Evolutionary conservation across 2,888 invertebrate genomes (phyloP).

Genomic region (Caenorhabditis plicata): DNA sequence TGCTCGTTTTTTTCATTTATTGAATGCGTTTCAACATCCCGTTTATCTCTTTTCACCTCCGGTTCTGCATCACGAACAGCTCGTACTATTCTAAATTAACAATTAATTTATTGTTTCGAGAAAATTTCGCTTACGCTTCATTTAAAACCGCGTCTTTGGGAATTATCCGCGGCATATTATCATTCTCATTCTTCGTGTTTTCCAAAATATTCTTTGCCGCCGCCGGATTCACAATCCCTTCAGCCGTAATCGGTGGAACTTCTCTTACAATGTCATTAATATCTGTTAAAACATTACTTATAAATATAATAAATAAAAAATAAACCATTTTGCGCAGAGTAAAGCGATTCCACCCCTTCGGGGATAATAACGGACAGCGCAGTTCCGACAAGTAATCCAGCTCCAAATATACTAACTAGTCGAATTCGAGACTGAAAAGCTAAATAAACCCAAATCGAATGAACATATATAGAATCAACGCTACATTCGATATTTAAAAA

Average conservation of each 20-base stretch:
- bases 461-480: too few species aligned
- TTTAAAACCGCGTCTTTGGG: constrained; percentile 49
- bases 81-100: constrained; percentile 19
- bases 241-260: constrained; percentile 1
- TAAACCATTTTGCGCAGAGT: constrained; percentile 41
- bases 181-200: constrained; percentile 25
- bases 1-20: constrained; percentile 11
- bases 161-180: constrained; percentile 39
- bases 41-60: constrained; percentile 7
- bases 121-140: constrained; percentile 31
- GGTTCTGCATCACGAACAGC: constrained; percentile 7
- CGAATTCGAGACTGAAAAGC: constrained; percentile 84
- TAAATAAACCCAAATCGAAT: constrained; percentile 1
- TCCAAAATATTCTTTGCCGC: constrained; percentile 45
- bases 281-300: neutral
- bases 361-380: constrained; percentile 96
- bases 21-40: constrained; percentile 15
- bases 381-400: constrained; percentile 93
- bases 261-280: constrained; percentile 1
- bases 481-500: neutral
- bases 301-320: neutral
- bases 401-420: constrained; percentile 89
- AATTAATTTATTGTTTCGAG: too few species aligned
- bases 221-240: constrained; percentile 24
- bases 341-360: constrained; percentile 82